Evolutionary conservation across 2,888 invertebrate species (phyloP), one percentile per base, ranked within the genome.

Genomic region (Fragum sueziense): DNA sequence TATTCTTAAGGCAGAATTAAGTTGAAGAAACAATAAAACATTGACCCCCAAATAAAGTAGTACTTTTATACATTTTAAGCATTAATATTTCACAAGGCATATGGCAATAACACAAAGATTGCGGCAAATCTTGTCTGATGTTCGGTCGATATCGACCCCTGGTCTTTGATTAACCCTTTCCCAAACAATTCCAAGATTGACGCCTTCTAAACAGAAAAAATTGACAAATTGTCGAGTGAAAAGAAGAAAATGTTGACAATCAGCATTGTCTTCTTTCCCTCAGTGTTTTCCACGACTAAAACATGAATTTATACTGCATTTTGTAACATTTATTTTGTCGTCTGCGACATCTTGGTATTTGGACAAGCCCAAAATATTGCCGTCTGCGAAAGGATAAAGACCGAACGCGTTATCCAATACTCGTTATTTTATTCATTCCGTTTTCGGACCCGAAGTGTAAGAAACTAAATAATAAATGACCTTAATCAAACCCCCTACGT

Each of bases 391-490:
- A 22, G 20, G 25, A 57, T n/a, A 20, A 62, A 62, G 62, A 62
- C 62, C 34, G 22, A 62, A 34, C 33, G 34, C 62, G 4, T 7
- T 33, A 6, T 33, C 29, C 62, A 62, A 62, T 62, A 33, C 34
- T 62, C 34, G 31, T 27, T 33, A 34, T 34, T 62, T 62, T 62
- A 62, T 62, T 62, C 62, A 33, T 27, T 33, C 62, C 34, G 31
- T 62, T 33, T 62, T 62, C 6, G 34, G 25, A 62, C 62, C 62
- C 25, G 34, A 62, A 31, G 62, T 62, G 62, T 62, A 34, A 62
- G 62, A 34, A 14, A 29, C 33, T 62, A 33, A 62, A 62, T 62
- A 34, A 62, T 62, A 34, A 22, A 62, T 62, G 22, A 33, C n/a
- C 31, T 33, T 62, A 33, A 62, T 62, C 62, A 62, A n/a, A 9